Evolutionary conservation across 2,113 vertebrate genomes (phyloP).

Genomic region (Myotis davidii): DNA sequence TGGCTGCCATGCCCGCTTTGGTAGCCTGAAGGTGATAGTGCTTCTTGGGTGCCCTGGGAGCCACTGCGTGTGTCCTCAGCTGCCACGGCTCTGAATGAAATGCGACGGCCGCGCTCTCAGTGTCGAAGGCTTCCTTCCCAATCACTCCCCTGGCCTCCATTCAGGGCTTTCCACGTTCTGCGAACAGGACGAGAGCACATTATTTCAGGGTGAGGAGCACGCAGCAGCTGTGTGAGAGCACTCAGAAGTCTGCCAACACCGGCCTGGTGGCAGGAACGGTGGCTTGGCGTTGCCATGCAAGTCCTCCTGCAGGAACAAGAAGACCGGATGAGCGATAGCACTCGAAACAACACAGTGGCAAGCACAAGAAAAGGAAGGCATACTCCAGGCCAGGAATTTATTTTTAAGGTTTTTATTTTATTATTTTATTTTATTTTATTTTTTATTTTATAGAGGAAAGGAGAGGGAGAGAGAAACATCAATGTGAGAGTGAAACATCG

Average conservation of each 20-base stretch:
- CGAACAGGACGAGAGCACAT: neutral
- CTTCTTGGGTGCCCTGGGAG: neutral
- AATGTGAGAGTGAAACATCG: neutral
- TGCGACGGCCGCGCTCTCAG: accelerated
- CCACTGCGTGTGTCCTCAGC: accelerated
- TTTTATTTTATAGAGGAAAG: neutral
- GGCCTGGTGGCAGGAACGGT: neutral
- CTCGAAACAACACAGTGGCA: too few species aligned
- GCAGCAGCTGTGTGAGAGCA: neutral
- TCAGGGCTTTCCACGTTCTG: neutral
- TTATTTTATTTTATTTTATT: neutral
- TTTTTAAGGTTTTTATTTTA: neutral
- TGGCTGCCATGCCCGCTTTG: accelerated
- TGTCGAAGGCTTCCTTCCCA: neutral
- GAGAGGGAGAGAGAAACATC: neutral
- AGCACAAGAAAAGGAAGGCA: too few species aligned
- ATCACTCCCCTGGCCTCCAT: neutral
- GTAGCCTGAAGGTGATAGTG: accelerated
- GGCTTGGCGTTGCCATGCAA: too few species aligned
- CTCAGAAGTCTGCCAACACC: neutral
- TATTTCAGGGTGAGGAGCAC: neutral
- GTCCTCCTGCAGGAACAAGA: accelerated
- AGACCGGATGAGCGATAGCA: accelerated
- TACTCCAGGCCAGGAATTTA: neutral
- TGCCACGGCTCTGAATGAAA: accelerated